These are phyloP conservation scores for Pipra filicauda DNA, from an alignment of 2,113 vertebrate genomes.

Conservation along the genomic window DNA sequence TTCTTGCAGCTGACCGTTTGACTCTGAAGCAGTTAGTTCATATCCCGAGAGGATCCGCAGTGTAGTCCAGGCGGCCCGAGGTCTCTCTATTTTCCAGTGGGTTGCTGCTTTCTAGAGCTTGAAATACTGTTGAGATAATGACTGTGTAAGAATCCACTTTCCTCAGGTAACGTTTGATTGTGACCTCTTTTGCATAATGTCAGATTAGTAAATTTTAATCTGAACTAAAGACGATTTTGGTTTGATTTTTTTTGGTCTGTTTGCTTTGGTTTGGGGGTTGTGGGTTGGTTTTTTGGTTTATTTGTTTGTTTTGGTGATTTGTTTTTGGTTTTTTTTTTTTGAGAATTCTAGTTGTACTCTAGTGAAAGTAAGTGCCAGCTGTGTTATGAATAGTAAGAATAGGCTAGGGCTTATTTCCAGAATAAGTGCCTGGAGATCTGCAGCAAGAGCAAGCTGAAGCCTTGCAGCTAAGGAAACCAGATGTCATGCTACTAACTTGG, in stretches of 20 bases:
- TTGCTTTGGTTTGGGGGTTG: neutral
- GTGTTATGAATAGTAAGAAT: neutral
- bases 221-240: neutral
- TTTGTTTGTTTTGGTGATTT: neutral
- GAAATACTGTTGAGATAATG: neutral
- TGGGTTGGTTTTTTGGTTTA: neutral
- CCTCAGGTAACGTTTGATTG: neutral
- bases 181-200: neutral
- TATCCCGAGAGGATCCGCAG: neutral
- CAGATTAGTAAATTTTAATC: neutral
- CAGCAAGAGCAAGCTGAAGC: neutral
- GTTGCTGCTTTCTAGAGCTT: neutral
- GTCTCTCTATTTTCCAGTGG: neutral
- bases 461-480: neutral
- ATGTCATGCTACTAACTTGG: neutral
- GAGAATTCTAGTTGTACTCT: neutral
- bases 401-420: neutral
- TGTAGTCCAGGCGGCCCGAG: neutral
- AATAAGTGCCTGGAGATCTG: neutral
- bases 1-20: fast-evolving
- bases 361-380: neutral
- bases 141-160: neutral
- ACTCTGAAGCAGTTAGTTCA: fast-evolving
- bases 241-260: neutral
- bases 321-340: neutral